Percentiles rank a stretch among this genome's conserved stretches.
phyloP scores from a whole-genome alignment of 2,113 vertebrate genomes.

The Butorides virescens region DNA sequence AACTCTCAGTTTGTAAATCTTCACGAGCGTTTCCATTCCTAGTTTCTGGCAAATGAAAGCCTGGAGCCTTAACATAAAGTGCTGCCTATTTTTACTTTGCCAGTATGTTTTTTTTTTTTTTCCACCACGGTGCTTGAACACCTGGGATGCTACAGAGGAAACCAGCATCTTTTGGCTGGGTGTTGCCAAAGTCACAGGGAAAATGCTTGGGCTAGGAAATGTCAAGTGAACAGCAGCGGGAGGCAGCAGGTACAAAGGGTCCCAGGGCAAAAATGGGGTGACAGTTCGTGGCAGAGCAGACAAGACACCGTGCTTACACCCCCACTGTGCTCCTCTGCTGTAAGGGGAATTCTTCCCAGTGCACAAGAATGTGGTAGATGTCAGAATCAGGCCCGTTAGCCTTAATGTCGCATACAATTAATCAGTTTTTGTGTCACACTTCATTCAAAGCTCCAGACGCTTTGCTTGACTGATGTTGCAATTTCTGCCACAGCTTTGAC shows the following conservation, averaged over 20 bases:
- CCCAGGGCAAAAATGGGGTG: not conserved
- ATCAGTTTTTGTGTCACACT: not conserved
- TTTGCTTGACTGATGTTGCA: not conserved
- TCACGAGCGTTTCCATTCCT: not conserved
- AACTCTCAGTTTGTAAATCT: not conserved
- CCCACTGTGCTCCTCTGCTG: not conserved
- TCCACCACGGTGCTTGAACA: accelerated
- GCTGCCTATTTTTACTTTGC: not conserved
- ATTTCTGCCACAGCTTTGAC: not conserved
- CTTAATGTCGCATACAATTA: not conserved
- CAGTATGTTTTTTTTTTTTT: accelerated
- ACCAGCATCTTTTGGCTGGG: not conserved
- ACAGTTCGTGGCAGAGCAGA: not conserved
- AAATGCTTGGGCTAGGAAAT: not conserved
- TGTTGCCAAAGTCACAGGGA: not conserved
- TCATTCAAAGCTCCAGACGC: not conserved
- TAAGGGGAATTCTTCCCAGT: not conserved
- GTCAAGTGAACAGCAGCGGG: not conserved
- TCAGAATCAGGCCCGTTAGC: not conserved
- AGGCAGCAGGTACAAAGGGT: not conserved
- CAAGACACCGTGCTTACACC: accelerated
- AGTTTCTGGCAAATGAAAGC: not conserved
- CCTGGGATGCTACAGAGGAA: not conserved
- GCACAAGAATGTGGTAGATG: not conserved
- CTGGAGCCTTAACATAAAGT: not conserved